phyloP scores from a whole-genome alignment of 2,113 vertebrate genomes.

The Megalops atlanticus region DNA sequence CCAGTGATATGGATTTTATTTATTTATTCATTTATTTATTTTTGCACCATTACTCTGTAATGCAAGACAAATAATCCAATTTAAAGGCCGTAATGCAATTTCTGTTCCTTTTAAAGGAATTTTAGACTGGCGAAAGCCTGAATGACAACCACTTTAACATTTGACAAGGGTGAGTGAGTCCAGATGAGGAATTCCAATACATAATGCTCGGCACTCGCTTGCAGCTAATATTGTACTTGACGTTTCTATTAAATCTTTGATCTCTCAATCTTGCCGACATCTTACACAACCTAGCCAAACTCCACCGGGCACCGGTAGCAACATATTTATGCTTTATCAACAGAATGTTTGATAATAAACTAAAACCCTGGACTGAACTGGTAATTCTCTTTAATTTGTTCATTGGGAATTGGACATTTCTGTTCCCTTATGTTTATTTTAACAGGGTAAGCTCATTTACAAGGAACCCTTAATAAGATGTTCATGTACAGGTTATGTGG shows the following conservation, averaged over 20 bases:
- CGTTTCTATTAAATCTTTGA: constrained; percentile 63
- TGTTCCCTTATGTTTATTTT: neutral
- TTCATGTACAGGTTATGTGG: too few relatives aligned
- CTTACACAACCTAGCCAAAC: neutral
- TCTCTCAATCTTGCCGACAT: constrained; percentile 42
- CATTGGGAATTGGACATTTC: neutral
- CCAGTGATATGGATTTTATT: constrained; percentile 58
- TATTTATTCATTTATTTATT: too few relatives aligned
- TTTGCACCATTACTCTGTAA: constrained; percentile 59
- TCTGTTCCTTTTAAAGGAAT: constrained; percentile 62
- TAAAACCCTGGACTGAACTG: neutral
- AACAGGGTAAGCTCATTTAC: too few relatives aligned
- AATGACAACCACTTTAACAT: constrained; percentile 62
- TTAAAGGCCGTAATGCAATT: constrained; percentile 62
- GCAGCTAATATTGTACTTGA: constrained; percentile 58
- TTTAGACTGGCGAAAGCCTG: constrained; percentile 43
- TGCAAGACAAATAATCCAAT: constrained; percentile 59
- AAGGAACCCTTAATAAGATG: too few relatives aligned
- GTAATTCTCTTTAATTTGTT: neutral
- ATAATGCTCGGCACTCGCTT: constrained; percentile 52
- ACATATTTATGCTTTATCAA: neutral
- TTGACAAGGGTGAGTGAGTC: constrained; percentile 50
- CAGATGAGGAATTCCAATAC: constrained; percentile 25
- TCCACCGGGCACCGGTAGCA: neutral
- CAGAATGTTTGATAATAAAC: neutral